Conservation (phyloP, 1,140 invertebrate genomes). For the Metopolophium dirhodum region DNA sequence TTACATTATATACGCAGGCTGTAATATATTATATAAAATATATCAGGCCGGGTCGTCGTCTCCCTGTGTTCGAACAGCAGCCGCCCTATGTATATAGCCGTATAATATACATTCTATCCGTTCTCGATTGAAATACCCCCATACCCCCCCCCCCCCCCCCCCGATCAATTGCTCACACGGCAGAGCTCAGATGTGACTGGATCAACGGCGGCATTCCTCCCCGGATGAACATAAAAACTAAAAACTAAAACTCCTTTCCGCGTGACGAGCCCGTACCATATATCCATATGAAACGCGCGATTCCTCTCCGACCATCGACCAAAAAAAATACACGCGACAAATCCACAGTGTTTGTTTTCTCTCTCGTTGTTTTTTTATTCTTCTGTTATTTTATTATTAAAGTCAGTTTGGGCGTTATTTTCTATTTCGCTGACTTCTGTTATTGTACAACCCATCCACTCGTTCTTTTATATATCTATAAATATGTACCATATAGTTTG, state of each 20-base stretch:
- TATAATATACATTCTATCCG: background rate
- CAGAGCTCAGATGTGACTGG: background rate
- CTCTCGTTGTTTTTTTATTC: background rate
- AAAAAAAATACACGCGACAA: background rate
- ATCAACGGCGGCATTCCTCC: slow-evolving; percentile 2
- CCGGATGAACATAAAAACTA: slow-evolving; percentile 22
- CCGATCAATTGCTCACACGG: slow-evolving; percentile 7
- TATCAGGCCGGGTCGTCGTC: background rate
- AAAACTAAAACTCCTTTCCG: slow-evolving; percentile 27
- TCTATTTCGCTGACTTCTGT: slow-evolving; percentile 46
- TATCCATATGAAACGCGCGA: background rate
- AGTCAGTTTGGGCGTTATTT: slow-evolving; percentile 45
- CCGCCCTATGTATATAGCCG: background rate
- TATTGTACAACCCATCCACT: background rate
- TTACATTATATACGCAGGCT: background rate
- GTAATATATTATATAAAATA: background rate
- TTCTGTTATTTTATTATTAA: slow-evolving; percentile 28
- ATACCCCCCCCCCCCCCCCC: too few relatives aligned
- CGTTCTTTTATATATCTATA: background rate
- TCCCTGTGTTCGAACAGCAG: background rate
- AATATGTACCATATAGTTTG: slow-evolving; percentile 24
- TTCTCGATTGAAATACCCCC: slow-evolving; percentile 20
- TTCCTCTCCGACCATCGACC: background rate
- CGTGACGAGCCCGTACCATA: background rate
- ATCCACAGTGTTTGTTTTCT: slow-evolving; percentile 17